phyloP scores from a whole-genome alignment of 53 echinoderm and acorn worm genomes.

The Temnopleurus reevesii region DNA sequence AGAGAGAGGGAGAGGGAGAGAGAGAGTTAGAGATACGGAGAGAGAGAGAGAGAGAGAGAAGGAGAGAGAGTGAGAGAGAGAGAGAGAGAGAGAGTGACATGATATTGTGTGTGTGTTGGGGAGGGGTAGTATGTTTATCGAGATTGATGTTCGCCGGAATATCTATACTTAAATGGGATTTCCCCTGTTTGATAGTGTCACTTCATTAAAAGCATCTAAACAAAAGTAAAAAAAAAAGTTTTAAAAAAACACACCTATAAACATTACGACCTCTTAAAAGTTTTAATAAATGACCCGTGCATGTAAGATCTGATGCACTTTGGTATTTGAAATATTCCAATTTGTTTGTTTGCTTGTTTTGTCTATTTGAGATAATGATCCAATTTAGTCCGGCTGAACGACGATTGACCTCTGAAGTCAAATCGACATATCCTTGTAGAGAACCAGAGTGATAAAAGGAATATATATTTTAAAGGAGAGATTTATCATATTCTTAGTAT shows the following conservation, averaged over 20 bases:
- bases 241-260: background rate
- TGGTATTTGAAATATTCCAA: background rate
- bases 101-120: background rate
- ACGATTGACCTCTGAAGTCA: background rate
- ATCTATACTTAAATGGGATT: background rate
- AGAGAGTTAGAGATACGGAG: too few species aligned
- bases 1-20: too few species aligned
- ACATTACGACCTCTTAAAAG: background rate
- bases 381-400: constrained; percentile 9
- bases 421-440: background rate
- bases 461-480: background rate
- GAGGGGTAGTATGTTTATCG: too few species aligned
- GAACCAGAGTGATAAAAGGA: background rate
- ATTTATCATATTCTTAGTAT: too few species aligned
- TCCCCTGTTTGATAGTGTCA: background rate
- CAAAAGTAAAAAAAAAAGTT: too few species aligned
- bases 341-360: constrained; percentile 19
- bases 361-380: background rate
- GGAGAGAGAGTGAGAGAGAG: too few species aligned
- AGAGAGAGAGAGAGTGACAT: background rate
- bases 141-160: too few species aligned
- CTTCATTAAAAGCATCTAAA: too few species aligned
- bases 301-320: background rate
- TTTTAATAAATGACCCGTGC: background rate
- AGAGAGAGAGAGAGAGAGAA: too few species aligned